Conservation (phyloP, 1,140 invertebrate species). For the Calliopsis andreniformis region DNA sequence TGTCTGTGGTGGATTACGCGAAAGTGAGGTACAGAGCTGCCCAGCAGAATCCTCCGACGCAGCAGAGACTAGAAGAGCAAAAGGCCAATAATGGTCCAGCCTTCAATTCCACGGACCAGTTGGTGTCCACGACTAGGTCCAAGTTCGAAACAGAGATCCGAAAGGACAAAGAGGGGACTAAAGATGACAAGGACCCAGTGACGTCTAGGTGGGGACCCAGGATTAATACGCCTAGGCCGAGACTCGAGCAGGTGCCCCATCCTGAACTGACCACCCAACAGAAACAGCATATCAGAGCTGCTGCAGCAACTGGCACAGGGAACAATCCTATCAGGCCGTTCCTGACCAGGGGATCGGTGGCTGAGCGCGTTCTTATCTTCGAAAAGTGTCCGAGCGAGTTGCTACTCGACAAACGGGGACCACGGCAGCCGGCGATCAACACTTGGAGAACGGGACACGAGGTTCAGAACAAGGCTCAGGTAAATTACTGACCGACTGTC, state of each 20-base stretch:
- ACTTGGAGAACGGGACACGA: conserved; percentile 85
- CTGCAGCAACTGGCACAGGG: conserved; percentile 73
- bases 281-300: conserved; percentile 84
- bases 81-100: conserved; percentile 68
- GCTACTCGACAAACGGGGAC: conserved; percentile 86
- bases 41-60: conserved; percentile 80
- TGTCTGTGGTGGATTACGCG: conserved; percentile 85
- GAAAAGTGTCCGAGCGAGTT: conserved; percentile 93
- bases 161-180: conserved; percentile 70
- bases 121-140: conserved; percentile 71
- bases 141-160: conserved; percentile 69
- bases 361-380: conserved; percentile 94
- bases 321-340: conserved; percentile 90
- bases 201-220: conserved; percentile 77
- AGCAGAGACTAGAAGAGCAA: conserved; percentile 82
- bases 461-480: conserved; percentile 87
- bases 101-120: conserved; percentile 61
- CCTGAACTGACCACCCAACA: conserved; percentile 86
- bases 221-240: conserved; percentile 72
- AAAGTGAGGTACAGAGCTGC: conserved; percentile 85
- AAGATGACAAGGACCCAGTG: conserved; percentile 78
- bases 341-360: conserved; percentile 93
- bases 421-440: conserved; percentile 81
- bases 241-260: conserved; percentile 83
- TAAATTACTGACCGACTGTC: conserved; percentile 67